Base-by-base conservation (phyloP, 1,140 invertebrate species). In the Phortica variegata region DNA sequence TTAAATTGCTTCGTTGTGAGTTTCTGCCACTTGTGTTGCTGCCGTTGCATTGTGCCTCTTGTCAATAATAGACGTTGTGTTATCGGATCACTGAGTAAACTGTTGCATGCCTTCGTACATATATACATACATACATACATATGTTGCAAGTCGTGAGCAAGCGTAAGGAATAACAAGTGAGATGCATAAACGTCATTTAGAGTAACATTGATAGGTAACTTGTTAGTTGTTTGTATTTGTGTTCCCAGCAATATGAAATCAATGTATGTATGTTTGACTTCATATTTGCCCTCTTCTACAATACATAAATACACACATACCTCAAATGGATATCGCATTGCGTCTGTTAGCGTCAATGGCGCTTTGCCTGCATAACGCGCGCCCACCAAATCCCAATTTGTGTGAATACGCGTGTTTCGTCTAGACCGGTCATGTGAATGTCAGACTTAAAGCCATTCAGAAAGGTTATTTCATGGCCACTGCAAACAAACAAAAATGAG, bases 401-500 rank as follows among this genome's bases (percentile, higher is more conserved):
- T 88, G 62, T 84, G 88, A 68, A 84, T 84, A 34, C 82, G 81
- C n/a, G 87, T 83, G 57, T 87, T 71, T 86, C 84, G 59, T 82
- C 80, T 21, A 85, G 53, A 1, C 82, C 82, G 45, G 73, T 65
- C 18, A 82, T 61, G 59, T 80, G 76, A 62, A 84, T 84, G 73
- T 85, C 83, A 34, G 82, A 79, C 16, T 81, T 77, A 70, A 89
- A 90, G 2, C 86, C 85, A 66, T 82, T 88, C 26, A 87, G 73
- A 33, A 88, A 80, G 10, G 87, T 89, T 32, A 90, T 82, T 60
- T 87, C 86, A 73, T 88, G 86, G 7, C 83, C 83, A 47, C 84
- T 80, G 42, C 29, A 76, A 56, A 34, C 43, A 23, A n/a, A 13
- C 26, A 29, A 29, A 29, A 6, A 12, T 7, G 26, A 29, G 26